phyloP scores from a whole-genome alignment of 2,113 vertebrate genomes.

The Sceloporus undulatus region DNA sequence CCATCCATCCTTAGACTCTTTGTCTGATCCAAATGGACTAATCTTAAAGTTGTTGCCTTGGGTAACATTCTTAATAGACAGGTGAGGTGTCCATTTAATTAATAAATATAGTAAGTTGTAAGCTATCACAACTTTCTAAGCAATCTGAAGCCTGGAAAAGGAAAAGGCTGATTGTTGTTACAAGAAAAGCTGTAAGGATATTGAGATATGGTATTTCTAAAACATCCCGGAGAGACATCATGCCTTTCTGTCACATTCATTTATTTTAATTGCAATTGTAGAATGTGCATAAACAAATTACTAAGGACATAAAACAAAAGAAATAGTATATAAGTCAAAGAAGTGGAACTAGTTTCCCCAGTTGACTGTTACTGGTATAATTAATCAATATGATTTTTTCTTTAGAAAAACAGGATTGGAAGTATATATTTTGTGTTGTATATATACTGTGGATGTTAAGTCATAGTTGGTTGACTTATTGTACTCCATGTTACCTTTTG shows the following conservation, averaged over 20 bases:
- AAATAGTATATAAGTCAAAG: neutral
- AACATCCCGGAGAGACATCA: neutral
- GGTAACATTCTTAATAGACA: too few relatives aligned
- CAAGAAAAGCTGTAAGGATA: neutral
- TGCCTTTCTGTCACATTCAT: neutral
- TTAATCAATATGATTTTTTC: neutral
- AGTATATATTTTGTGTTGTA: neutral
- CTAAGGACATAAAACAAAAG: neutral
- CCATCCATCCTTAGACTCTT: neutral
- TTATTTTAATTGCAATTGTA: neutral
- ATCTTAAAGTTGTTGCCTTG: neutral
- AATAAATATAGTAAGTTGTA: neutral
- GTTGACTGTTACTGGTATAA: neutral
- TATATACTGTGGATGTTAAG: neutral
- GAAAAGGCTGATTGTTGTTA: neutral
- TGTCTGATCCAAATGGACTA: neutral
- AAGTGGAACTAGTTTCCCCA: neutral
- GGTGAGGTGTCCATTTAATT: too few relatives aligned
- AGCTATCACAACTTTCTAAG: neutral
- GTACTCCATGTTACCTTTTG: neutral
- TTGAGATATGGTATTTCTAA: neutral
- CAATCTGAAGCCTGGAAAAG: neutral
- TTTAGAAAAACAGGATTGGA: neutral
- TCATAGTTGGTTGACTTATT: neutral
- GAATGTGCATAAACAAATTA: neutral